A percentile compares a stretch with the other conserved stretches of the same genome.
Evolutionary conservation across 2,797 vertebrate species (phyloP).

Genomic region (Channa striata): DNA sequence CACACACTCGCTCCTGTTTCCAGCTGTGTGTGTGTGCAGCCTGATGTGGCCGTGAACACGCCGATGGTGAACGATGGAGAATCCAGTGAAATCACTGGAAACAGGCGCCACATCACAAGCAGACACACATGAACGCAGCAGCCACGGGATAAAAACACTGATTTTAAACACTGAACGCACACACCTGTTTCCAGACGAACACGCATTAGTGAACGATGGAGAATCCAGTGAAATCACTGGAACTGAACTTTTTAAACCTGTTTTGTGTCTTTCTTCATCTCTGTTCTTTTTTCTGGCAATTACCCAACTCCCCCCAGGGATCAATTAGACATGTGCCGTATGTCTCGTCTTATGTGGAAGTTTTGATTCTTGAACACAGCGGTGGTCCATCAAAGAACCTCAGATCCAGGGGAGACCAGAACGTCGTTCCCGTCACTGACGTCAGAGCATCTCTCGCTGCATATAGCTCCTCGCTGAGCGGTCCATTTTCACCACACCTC

Average conservation of each 20-base stretch:
- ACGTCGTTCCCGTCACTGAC: background rate
- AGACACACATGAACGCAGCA: background rate
- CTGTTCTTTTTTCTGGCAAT: no score
- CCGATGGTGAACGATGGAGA: no score
- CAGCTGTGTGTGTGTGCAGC: no score
- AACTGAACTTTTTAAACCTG: no score
- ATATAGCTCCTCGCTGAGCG: no score
- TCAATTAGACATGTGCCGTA: background rate
- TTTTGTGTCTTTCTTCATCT: no score
- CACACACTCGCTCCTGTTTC: background rate
- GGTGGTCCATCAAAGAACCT: background rate
- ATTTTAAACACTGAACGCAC: no score
- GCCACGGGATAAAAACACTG: no score
- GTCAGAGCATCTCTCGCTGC: background rate
- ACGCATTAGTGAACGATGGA: no score
- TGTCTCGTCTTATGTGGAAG: background rate
- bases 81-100: slow-evolving; percentile 30
- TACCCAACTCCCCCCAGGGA: background rate
- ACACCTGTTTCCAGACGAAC: no score
- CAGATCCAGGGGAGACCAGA: background rate
- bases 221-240: background rate
- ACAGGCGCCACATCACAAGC: background rate
- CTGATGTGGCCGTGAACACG: no score
- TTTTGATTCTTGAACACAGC: background rate
- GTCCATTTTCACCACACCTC: background rate